Conservation (phyloP, 1,140 invertebrate genomes). For the Pseudomyrmex cubaensis region DNA sequence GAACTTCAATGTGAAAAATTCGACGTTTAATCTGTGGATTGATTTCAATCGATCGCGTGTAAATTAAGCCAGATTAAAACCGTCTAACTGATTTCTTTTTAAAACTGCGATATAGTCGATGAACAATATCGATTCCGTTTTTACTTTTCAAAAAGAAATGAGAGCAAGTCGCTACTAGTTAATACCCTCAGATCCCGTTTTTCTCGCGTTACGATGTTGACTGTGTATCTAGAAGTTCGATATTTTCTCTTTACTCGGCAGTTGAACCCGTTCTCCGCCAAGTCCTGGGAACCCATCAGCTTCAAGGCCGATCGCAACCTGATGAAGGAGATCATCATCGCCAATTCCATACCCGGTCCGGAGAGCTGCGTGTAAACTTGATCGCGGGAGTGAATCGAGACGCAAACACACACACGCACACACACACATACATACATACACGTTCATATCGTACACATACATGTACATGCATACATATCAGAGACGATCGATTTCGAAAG, state of each 20-base stretch:
- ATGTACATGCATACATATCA: not conserved
- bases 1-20: constrained; percentile 32
- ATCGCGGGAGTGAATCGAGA: constrained; percentile 35
- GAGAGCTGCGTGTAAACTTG: constrained; percentile 90
- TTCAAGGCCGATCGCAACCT: constrained; percentile 84
- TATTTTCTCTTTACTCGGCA: constrained; percentile 62
- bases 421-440: constrained; percentile 5
- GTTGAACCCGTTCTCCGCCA: constrained; percentile 84
- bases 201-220: not conserved
- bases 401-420: not conserved
- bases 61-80: constrained; percentile 43
- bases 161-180: too few relatives aligned
- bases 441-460: not conserved
- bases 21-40: constrained; percentile 52
- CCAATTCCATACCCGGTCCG: constrained; percentile 90
- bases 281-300: constrained; percentile 84
- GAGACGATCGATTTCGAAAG: constrained; percentile 39
- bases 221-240: constrained; percentile 21
- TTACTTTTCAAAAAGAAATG: too few relatives aligned
- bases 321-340: constrained; percentile 88
- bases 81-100: constrained; percentile 16
- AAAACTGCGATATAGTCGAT: constrained; percentile 1
- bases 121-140: constrained; percentile 43
- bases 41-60: constrained; percentile 53
- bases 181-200: not conserved